Evolutionary conservation across 2,113 vertebrate species (phyloP), one percentile per base, ranked within the genome.

Genomic region (Nicator chloris): DNA sequence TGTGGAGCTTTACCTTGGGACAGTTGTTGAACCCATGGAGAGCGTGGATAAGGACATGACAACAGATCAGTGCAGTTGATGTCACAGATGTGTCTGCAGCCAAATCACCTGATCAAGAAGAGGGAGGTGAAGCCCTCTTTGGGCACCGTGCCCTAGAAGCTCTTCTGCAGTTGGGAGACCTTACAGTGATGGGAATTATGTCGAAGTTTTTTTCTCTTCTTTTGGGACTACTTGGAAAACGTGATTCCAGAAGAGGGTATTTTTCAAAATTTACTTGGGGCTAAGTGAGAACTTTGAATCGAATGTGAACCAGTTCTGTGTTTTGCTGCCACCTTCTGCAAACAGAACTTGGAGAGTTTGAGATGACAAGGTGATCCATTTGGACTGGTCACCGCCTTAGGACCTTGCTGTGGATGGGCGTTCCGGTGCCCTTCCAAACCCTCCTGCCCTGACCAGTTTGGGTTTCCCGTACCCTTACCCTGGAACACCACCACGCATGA

Each of bases 401-500:
- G n/a, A 7, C 44, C 57, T 76, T n/a, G 39, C 9, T 15, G 31
- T 6, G n/a, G 37, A 27, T 15, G 6, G n/a, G n/a, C 3, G 3
- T 28, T 19, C 45, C 15, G 3, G 15, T 4, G 16, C 15, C 40
- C 12, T 27, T 39, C 35, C 45, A 51, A 39, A n/a, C 10, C 6
- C 26, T 12, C 22, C 57, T 7, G 47, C 21, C 30, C 20, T 3
- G 9, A 6, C 8, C 26, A 2, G 0, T 22, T 50, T 2, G 17
- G 31, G 42, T 44, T 44, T 59, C 20, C 21, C 9, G 1, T 11
- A 6, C 20, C 31, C 24, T 23, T 3, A 5, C 3, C 26, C 35
- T 14, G 11, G 35, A 40, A 39, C 65, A 23, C 23, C 18, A 1
- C 4, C 7, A 22, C 1, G 6, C 35, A 6, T 2, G 0, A n/a